Evolutionary conservation across 2,797 vertebrate species (phyloP), one percentile per base, ranked within the genome.

Genomic region (Galaxias olidus): DNA sequence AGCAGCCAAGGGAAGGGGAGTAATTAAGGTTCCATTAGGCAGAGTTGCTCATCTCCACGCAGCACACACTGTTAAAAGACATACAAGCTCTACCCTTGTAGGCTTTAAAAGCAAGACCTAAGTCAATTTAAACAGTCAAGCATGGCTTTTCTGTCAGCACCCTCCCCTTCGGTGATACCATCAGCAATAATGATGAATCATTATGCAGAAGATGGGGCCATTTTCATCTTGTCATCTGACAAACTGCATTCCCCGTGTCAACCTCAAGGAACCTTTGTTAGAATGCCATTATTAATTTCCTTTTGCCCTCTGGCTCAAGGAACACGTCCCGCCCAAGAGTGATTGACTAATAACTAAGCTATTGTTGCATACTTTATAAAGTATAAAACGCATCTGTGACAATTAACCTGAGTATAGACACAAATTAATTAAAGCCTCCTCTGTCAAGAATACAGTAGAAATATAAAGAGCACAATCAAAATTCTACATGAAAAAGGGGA

Each of bases 191-290:
- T 82, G 75, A 73, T 72, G 73, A 77, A 71, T 89, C 78, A 85
- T 90, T 82, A 86, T 83, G 78, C 82, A 76, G 68, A 52, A 61
- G 72, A 77, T 71, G 79, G 71, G 72, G 71, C 67, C 63, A 59
- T 84, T 85, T 83, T 84, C n/a, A 53, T 77, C 76, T 83, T 79
- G 82, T 88, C 84, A 87, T 81, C 75, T 70, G 79, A 81, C 72
- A 76, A 69, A 66, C 69, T 71, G 79, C 73, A 76, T 81, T 68
- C 49, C 52, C 74, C 50, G 48, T 12, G 18, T 76, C 77, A 66
- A 67, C 69, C 72, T 61, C 14, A 65, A 10, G 17, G 9, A 84
- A 84, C 72, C 73, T 55, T 76, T 68, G 73, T 66, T 67, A 64
- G 71, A 77, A 69, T 71, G 62, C 52, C 58, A 69, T 83, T 76